Evolutionary conservation across 2,113 vertebrate genomes (phyloP).

Genomic region (Xyrauchen texanus): DNA sequence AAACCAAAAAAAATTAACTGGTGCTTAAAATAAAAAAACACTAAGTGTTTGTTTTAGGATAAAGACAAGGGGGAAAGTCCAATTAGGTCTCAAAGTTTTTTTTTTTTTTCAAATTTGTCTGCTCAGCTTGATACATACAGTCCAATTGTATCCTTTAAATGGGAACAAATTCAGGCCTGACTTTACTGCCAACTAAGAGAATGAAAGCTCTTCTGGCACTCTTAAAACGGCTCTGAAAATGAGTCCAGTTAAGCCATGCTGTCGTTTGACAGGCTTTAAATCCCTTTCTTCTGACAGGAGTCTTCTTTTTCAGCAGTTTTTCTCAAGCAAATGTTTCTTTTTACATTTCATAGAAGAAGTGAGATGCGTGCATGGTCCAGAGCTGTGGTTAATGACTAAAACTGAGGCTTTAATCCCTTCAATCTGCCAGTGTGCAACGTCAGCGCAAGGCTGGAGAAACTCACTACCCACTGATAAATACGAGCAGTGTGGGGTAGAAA

Average conservation of each 20-base stretch:
- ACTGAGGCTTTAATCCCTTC: neutral
- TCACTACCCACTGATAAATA: neutral
- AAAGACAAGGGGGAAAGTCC: neutral
- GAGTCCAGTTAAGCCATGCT: constrained; percentile 10
- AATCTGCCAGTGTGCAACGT: neutral
- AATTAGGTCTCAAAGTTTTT: neutral
- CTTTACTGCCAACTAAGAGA: constrained; percentile 33
- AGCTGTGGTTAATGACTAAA: neutral
- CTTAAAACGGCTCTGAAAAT: constrained; percentile 39
- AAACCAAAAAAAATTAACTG: no score
- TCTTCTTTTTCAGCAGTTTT: neutral
- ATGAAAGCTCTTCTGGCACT: constrained; percentile 50
- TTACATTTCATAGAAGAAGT: neutral
- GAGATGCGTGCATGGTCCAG: neutral
- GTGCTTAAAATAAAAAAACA: neutral
- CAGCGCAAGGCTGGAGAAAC: neutral
- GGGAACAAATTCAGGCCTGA: constrained; percentile 41
- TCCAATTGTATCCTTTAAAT: neutral
- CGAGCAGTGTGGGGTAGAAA: no score
- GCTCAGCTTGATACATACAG: constrained; percentile 24
- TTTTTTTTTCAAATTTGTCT: neutral
- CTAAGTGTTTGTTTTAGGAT: neutral
- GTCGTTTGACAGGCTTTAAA: constrained; percentile 32
- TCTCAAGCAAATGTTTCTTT: neutral
- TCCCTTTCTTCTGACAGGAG: constrained; percentile 15